Evolutionary conservation across 2,888 invertebrate genomes (phyloP), one percentile per base, ranked within the genome.

Genomic region (Cephus nigrinus): DNA sequence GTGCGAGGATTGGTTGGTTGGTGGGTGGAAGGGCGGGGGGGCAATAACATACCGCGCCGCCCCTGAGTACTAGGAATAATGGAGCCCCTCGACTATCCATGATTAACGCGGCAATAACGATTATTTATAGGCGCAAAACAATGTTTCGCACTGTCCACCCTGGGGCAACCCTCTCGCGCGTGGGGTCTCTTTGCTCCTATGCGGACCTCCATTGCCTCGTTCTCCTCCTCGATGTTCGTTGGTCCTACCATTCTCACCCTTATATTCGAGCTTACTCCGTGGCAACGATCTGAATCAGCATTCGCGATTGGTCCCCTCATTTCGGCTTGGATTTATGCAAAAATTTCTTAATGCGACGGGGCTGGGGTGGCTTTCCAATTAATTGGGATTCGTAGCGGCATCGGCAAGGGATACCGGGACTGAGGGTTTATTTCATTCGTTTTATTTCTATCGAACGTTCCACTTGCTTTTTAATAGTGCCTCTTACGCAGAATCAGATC

Each of bases 31-130:
- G 34, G 33, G 12, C 1, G 23, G 68, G 40, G 23, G 82, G 76
- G 76, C 76, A 79, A 79, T 77, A 79, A 79, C 79, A 77, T 76
- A 77, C 76, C 79, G 30, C 74, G 73, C 80, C 78, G 81, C 83
- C 83, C 82, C 80, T 77, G 80, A 83, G 83, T 83, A 84, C 85
- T 85, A 85, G 84, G 86, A 88, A 88, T 88, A 87, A 88, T 88
- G 88, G 83, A 86, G 83, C 79, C 81, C 81, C 86, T 85, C 86
- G 87, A 87, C 88, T 87, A 88, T 86, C 88, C 88, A 88, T 89
- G 90, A 89, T 89, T 89, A 89, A 89, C 90, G 88, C 84, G 84
- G 90, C 88, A 89, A 89, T 89, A 89, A 89, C 89, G 88, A 89
- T 89, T 89, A 89, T 89, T 89, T 89, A 89, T 89, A 88, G 89